Base-by-base conservation (phyloP, 2,888 invertebrate genomes). In the Timema podura region DNA sequence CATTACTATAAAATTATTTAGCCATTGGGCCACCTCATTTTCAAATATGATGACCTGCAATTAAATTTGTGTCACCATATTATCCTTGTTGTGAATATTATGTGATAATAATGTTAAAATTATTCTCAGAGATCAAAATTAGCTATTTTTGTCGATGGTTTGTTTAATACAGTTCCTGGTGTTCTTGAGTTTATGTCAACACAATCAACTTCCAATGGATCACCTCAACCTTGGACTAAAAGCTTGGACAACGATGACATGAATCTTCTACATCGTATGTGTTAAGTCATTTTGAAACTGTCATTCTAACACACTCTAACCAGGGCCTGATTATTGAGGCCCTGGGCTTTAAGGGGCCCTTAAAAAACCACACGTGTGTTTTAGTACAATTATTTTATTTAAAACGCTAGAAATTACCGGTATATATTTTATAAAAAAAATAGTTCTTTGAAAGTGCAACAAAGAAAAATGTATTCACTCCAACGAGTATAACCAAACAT, bases 151-250 rank as follows among this genome's bases (percentile, higher is more conserved):
- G 8, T 64, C 13, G 11, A n/a, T 64, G 15, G 11, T 10, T 64
- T 13, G 48, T 48, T 48, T 51, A 64, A 51, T 65, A 75, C 81
- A 92, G 96, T 96, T 86, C 95, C 95, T 80, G 96, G 96, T 75
- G 90, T 96, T 73, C 90, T 91, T 45, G 92, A 94, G 78, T 95
- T 92, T 81, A 89, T 90, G 59, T 88, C 89, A 67, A 84, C 87
- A 78, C 85, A 86, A 68, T 84, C 86, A 3, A 82, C 83, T n/a
- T 86, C 84, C 74, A 84, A 85, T 68, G 85, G 88, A 6, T 86
- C 86, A 67, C 85, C 87, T 65, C 71, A 77, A 30, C 86, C 89
- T 67, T 91, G 91, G 88, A 86, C 87, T 44, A 85, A 85, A 73
- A 87, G 87, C n/a, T 83, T 92, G 59, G 89, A 88, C 11, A 85